phyloP scores from a whole-genome alignment of 2,113 vertebrate species.

The Eidolon helvum region DNA sequence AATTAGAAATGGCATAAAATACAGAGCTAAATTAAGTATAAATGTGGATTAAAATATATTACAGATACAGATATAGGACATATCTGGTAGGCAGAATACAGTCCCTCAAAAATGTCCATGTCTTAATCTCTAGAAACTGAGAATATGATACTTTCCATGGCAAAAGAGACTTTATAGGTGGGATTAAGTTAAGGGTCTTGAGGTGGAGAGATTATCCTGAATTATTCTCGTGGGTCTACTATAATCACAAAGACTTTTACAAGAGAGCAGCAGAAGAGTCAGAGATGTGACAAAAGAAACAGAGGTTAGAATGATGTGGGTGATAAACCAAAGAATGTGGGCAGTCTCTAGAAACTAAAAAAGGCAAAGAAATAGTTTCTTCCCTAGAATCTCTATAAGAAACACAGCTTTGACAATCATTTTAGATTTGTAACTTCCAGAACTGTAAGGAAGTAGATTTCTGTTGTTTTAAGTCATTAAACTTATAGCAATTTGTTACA shows the following conservation, averaged over 20 bases:
- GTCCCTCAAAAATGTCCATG: neutral
- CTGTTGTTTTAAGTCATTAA: neutral
- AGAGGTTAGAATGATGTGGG: neutral
- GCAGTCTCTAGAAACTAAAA: neutral
- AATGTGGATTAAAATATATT: neutral
- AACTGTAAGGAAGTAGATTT: neutral
- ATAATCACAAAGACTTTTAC: neutral
- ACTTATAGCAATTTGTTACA: neutral
- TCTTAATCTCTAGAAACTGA: neutral
- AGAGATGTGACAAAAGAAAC: neutral
- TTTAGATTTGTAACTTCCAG: neutral
- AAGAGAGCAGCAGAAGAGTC: neutral
- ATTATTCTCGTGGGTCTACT: neutral
- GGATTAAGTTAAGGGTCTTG: neutral
- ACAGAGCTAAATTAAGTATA: neutral
- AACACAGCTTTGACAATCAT: neutral
- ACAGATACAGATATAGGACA: neutral
- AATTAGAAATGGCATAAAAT: neutral
- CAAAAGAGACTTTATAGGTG: neutral
- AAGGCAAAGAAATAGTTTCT: neutral
- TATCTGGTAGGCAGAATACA: neutral
- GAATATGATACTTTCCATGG: neutral
- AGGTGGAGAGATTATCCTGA: neutral
- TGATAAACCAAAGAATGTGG: neutral
- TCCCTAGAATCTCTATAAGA: neutral